A percentile compares a stretch with the other conserved stretches of the same genome.
Evolutionary conservation across 2,113 vertebrate species (phyloP).

Genomic region (Cyprinodon variegatus): DNA sequence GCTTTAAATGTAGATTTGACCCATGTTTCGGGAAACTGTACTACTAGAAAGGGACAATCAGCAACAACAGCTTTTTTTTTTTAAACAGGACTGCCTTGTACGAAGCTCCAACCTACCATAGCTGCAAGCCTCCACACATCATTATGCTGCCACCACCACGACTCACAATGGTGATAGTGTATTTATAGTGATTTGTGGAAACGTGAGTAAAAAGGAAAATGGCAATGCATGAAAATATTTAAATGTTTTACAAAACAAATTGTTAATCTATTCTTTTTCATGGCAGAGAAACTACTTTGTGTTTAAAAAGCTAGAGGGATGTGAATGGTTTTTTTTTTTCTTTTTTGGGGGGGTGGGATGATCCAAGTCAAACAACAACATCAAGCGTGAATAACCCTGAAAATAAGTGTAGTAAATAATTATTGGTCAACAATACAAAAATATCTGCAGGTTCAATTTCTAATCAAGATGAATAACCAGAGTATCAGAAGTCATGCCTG

Average conservation of each 20-base stretch:
- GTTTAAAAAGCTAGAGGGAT: background rate
- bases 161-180: background rate
- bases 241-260: background rate
- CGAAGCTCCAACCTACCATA: background rate
- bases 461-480: conserved; percentile 37
- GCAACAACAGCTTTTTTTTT: too few species aligned
- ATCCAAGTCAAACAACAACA: background rate
- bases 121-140: background rate
- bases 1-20: background rate
- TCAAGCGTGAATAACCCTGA: background rate
- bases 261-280: background rate
- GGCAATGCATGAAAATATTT: background rate
- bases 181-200: background rate
- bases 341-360: too few species aligned
- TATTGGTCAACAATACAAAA: conserved; percentile 4
- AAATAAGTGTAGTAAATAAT: conserved; percentile 2
- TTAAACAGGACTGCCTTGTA: too few species aligned
- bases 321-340: background rate
- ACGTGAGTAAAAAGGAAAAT: background rate
- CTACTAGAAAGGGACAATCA: too few species aligned
- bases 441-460: conserved; percentile 9
- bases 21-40: background rate
- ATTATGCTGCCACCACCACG: background rate
- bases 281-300: background rate
- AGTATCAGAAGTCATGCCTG: conserved; percentile 56